phyloP scores from a whole-genome alignment of 2,888 invertebrate genomes.

The Acrobasis suavella region DNA sequence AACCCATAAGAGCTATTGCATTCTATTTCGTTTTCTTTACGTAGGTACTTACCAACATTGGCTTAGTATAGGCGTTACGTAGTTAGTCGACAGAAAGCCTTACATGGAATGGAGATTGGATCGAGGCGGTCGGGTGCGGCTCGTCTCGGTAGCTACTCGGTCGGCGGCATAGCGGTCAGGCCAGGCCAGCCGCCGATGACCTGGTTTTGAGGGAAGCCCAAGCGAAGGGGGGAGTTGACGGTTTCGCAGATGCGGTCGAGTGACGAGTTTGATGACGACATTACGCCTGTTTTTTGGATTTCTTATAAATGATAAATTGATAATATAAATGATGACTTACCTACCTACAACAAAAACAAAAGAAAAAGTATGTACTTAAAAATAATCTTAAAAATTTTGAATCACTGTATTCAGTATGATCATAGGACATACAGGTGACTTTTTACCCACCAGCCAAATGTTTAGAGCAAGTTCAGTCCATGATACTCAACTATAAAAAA shows the following conservation, averaged over 20 bases:
- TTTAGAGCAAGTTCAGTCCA: no score
- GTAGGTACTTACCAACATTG: no score
- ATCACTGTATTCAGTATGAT: neutral
- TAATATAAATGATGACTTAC: no score
- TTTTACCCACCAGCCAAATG: no score
- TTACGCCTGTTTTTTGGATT: conserved; percentile 5
- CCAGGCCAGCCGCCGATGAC: conserved; percentile 68
- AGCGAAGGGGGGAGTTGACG: conserved; percentile 49
- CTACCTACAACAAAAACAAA: no score
- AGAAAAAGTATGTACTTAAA: no score
- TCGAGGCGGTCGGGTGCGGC: conserved; percentile 54
- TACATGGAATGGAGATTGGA: conserved; percentile 40
- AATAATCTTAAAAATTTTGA: neutral
- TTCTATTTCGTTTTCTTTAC: no score
- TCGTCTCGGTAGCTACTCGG: conserved; percentile 42
- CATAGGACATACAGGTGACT: no score
- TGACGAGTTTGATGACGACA: conserved; percentile 13
- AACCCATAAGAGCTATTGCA: no score
- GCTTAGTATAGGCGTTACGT: conserved; percentile 44
- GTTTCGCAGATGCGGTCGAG: conserved; percentile 28
- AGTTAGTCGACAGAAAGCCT: conserved; percentile 43
- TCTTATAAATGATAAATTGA: no score
- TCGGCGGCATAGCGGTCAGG: conserved; percentile 58
- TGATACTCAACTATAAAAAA: no score
- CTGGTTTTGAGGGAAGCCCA: conserved; percentile 75